phyloP scores from a whole-genome alignment of 2,797 vertebrate genomes.

The Potorous gilbertii region DNA sequence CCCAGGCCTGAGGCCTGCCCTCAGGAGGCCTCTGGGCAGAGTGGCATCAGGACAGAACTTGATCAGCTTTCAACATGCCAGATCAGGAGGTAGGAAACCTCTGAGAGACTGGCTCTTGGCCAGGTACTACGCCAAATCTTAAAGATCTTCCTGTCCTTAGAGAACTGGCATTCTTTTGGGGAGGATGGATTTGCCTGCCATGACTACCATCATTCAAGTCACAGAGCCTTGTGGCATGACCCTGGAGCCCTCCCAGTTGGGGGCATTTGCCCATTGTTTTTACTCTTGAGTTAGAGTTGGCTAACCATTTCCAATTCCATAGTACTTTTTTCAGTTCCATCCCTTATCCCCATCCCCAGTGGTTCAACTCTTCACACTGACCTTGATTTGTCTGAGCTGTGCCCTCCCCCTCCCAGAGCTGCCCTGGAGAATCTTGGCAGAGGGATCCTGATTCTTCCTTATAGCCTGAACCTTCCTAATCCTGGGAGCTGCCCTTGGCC shows the following conservation, averaged over 20 bases:
- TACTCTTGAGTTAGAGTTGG: neutral
- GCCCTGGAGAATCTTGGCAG: neutral
- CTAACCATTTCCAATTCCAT: neutral
- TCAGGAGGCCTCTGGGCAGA: slow-evolving; percentile 2
- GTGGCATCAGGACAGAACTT: neutral
- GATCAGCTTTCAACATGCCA: neutral
- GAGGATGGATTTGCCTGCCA: neutral
- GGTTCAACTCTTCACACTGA: neutral
- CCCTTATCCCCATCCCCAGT: no score
- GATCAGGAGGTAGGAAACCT: neutral
- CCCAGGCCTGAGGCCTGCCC: neutral
- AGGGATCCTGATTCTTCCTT: neutral
- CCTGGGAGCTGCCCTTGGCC: neutral
- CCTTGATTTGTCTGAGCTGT: neutral
- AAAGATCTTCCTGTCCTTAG: neutral
- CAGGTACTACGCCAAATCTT: neutral
- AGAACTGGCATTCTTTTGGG: neutral
- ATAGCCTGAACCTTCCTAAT: neutral
- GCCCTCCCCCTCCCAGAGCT: neutral
- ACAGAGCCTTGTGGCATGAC: neutral
- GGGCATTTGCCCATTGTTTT: neutral
- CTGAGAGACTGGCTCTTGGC: neutral
- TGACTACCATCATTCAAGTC: neutral
- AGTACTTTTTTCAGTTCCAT: neutral
- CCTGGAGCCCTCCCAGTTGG: no score